These are phyloP conservation scores for Dolichallabes microphthalmus DNA, from an alignment of 2,113 vertebrate genomes.

Conservation along the genomic window DNA sequence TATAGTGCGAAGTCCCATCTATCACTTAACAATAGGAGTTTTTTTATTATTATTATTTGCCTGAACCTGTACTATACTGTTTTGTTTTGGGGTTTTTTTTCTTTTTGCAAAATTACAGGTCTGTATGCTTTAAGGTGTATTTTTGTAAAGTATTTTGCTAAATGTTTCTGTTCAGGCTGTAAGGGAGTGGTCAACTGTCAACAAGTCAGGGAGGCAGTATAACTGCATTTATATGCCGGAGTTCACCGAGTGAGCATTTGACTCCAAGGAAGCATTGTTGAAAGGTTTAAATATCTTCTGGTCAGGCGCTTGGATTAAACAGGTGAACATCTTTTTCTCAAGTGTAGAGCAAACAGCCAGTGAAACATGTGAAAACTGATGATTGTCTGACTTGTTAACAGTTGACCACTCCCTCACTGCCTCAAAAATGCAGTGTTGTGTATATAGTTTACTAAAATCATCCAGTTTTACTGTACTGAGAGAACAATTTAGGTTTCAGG, in stretches of 20 bases:
- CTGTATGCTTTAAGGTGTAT: background rate
- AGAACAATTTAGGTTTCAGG: background rate
- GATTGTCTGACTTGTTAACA: background rate
- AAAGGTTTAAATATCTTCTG: background rate
- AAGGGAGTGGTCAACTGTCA: background rate
- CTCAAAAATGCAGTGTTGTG: no score
- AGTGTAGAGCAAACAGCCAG: background rate
- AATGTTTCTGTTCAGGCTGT: background rate
- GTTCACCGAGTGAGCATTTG: no score
- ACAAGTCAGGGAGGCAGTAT: background rate
- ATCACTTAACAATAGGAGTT: background rate
- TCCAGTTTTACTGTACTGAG: background rate
- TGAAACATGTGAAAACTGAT: conserved; percentile 22
- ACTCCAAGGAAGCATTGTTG: background rate
- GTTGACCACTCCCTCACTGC: background rate
- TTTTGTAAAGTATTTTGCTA: background rate
- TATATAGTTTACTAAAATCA: background rate
- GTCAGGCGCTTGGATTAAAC: background rate
- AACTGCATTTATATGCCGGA: no score
- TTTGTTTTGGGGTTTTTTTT: background rate
- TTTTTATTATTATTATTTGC: no score
- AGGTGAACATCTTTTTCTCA: background rate
- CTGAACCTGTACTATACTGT: background rate
- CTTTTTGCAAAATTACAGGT: background rate
- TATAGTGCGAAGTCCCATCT: background rate